Base-by-base conservation (phyloP, 2,888 invertebrate genomes). In the Ernsta delagoae region DNA sequence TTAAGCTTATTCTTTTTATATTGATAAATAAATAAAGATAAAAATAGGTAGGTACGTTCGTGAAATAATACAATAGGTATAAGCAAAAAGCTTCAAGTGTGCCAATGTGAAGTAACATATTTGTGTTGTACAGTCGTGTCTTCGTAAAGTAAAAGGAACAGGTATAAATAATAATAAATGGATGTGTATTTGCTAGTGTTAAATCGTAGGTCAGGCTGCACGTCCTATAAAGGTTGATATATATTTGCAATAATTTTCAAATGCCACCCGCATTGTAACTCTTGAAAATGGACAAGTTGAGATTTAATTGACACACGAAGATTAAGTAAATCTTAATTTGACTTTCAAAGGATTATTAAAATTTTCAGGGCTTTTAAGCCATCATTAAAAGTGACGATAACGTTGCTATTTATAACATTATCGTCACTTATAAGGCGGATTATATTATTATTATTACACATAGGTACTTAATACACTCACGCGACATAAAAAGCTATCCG, bases 201-300 rank as follows among this genome's bases (percentile, higher is more conserved):
- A 68, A 63, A 68, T 68, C 68, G 68, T 59, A 63, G 68, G 68
- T 68, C 68, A 68, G 50, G 50, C 59, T 31, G 57, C 59, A 59
- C 62, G 68, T 68, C 68, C 68, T 63, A 68, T 68, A 68, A 62
- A 68, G 61, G 39, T 41, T 68, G 68, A 68, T 68, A 68, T 68
- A 68, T 63, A 68, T 68, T 50, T 59, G 68, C 68, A 68, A 63
- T 68, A 68, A 63, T 63, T 68, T 41, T 68, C 62, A 68, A 68
- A 68, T 68, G 68, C 68, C 68, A 68, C 62, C 68, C 68, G 68
- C 68, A 68, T 68, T 62, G 68, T 68, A 68, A 68, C 62, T 68
- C 67, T 62, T 68, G 67, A 61, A 61, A 67, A 61, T 61, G 56
- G 61, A 68, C 67, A 68, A 56, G 67, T 48, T 56, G 48, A 62